Percentiles rank a stretch among this genome's conserved stretches.
Conservation (phyloP, 2,797 vertebrate species). For the Phoeniculus purpureus region DNA sequence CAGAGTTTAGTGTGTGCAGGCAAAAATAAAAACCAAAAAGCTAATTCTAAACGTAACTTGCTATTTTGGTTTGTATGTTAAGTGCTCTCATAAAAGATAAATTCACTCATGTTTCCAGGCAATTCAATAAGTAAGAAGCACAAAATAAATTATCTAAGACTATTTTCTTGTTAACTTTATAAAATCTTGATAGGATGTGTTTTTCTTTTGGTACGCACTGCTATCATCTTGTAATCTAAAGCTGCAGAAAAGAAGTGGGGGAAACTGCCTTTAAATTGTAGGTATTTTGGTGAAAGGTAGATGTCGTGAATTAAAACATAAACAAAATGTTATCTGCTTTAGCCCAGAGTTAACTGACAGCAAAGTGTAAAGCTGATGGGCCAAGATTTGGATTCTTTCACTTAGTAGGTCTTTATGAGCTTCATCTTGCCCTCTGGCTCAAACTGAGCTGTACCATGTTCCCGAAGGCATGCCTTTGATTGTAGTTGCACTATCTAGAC, state of each 20-base stretch:
- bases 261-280: neutral
- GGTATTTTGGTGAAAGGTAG: neutral
- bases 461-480: neutral
- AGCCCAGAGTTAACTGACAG: neutral
- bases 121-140: neutral
- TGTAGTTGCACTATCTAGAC: neutral
- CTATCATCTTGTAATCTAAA: neutral
- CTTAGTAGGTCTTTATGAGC: neutral
- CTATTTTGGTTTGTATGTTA: neutral
- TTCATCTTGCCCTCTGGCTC: neutral
- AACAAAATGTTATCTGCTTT: neutral
- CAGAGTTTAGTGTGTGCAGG: neutral
- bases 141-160: neutral
- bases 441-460: neutral
- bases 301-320: neutral
- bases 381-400: neutral
- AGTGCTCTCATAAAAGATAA: neutral
- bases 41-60: constrained; percentile 26
- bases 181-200: neutral
- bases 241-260: neutral
- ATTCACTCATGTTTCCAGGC: neutral
- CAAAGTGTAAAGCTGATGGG: neutral
- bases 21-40: constrained; percentile 18
- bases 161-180: neutral
- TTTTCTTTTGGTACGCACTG: neutral